Evolutionary conservation across 1,140 invertebrate genomes (phyloP).

Genomic region (Proales similis): DNA sequence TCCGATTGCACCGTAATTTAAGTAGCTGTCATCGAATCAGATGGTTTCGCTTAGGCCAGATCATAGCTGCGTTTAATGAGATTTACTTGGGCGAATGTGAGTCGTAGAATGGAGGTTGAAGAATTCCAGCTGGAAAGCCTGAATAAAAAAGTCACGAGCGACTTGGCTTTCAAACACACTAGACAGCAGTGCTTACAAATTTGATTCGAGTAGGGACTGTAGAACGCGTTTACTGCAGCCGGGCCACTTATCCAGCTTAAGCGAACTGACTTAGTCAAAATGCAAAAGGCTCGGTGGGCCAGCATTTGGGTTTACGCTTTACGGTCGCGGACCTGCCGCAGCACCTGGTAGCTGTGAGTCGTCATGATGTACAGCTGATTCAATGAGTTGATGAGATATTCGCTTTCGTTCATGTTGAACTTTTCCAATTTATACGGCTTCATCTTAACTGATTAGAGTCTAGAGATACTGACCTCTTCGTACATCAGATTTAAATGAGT

Average conservation of each 20-base stretch:
- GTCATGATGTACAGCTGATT: conserved; percentile 17
- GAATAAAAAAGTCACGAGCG: background rate
- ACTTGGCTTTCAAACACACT: background rate
- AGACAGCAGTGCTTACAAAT: conserved; percentile 20
- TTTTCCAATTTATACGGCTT: background rate
- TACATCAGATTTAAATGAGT: conserved; percentile 42
- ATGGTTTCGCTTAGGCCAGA: too few relatives aligned
- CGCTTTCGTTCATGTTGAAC: conserved; percentile 16
- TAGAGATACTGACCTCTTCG: conserved; percentile 39
- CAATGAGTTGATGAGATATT: conserved; percentile 28
- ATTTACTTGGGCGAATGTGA: conserved; percentile 11
- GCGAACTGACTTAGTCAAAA: too few relatives aligned
- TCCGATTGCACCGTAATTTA: conserved; percentile 69
- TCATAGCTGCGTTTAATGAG: conserved; percentile 8
- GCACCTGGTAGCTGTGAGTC: background rate
- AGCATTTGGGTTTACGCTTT: too few relatives aligned
- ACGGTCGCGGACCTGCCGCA: conserved; percentile 3
- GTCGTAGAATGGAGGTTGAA: conserved; percentile 41
- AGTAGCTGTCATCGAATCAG: conserved; percentile 42
- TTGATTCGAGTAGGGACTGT: conserved; percentile 34
- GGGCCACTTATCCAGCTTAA: conserved; percentile 29
- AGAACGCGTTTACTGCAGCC: conserved; percentile 36
- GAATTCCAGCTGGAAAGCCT: conserved; percentile 37
- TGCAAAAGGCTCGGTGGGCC: too few relatives aligned
- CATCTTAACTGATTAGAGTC: too few relatives aligned